phyloP scores from a whole-genome alignment of 2,113 vertebrate genomes.

The Anolis carolinensis region DNA sequence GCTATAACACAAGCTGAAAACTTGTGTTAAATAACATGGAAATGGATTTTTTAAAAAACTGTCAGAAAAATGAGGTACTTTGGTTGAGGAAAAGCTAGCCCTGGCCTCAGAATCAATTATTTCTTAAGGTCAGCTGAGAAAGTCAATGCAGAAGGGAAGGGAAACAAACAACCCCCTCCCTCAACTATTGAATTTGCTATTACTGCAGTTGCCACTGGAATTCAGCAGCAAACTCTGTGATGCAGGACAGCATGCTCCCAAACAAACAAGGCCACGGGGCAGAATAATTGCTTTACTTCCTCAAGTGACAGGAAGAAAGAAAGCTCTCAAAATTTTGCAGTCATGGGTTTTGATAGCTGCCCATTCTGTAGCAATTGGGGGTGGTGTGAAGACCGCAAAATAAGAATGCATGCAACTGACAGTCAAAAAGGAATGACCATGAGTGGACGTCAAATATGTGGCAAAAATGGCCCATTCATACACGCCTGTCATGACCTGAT shows the following conservation, averaged over 20 bases:
- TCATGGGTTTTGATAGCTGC: neutral
- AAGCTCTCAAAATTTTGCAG: neutral
- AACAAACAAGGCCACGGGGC: neutral
- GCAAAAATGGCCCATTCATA: neutral
- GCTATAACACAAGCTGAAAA: neutral
- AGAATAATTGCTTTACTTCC: neutral
- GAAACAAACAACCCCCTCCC: neutral
- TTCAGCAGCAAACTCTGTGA: neutral
- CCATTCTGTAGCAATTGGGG: neutral
- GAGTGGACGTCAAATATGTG: neutral
- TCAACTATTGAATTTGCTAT: neutral
- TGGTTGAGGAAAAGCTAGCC: neutral
- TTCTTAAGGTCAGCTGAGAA: neutral
- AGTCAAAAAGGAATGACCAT: neutral
- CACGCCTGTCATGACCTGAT: neutral
- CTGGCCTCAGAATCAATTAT: neutral
- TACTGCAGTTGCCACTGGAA: neutral
- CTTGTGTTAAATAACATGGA: neutral
- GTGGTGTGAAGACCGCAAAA: neutral
- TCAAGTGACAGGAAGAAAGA: neutral
- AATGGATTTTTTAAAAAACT: neutral
- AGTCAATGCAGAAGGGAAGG: neutral
- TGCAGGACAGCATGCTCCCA: neutral
- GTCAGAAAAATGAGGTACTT: neutral
- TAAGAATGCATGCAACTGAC: neutral